These are phyloP conservation scores for Nanger granti DNA, from an alignment of 2,113 vertebrate species.

Conservation along the genomic window DNA sequence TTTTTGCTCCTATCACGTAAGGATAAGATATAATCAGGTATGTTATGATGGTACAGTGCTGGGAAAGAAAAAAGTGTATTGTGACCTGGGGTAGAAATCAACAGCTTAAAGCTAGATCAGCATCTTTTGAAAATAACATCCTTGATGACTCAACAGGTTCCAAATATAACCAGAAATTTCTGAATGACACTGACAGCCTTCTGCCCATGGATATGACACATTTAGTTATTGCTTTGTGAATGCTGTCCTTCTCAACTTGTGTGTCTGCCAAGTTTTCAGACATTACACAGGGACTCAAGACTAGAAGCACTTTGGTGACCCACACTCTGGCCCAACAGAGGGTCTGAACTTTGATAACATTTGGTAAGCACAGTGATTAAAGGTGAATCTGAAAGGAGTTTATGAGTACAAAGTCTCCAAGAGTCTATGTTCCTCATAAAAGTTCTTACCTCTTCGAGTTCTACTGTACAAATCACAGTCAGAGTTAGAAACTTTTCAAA, in stretches of 20 bases:
- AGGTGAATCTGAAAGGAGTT: not conserved
- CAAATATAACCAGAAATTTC: slow-evolving; percentile 6
- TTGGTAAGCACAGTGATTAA: not conserved
- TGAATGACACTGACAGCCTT: not conserved
- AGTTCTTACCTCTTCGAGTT: not conserved
- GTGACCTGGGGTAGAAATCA: not conserved
- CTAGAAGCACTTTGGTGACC: not conserved
- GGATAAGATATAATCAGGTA: not conserved
- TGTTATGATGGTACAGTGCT: not conserved
- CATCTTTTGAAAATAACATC: slow-evolving; percentile 36
- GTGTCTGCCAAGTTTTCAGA: not conserved
- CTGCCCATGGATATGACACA: not conserved
- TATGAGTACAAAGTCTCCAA: not conserved
- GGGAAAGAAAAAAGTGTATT: not conserved
- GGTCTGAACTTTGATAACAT: not conserved
- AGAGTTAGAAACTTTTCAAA: slow-evolving; percentile 6
- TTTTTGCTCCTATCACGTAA: not conserved
- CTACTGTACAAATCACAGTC: not conserved
- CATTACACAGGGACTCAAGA: not conserved
- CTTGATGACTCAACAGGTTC: not conserved
- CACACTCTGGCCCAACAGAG: not conserved
- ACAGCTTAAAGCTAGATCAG: slow-evolving; percentile 5
- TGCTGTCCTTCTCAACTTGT: not conserved
- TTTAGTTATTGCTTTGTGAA: not conserved
- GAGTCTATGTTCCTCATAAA: not conserved